Conservation (phyloP, 2,113 vertebrate genomes). For the Axis porcinus region DNA sequence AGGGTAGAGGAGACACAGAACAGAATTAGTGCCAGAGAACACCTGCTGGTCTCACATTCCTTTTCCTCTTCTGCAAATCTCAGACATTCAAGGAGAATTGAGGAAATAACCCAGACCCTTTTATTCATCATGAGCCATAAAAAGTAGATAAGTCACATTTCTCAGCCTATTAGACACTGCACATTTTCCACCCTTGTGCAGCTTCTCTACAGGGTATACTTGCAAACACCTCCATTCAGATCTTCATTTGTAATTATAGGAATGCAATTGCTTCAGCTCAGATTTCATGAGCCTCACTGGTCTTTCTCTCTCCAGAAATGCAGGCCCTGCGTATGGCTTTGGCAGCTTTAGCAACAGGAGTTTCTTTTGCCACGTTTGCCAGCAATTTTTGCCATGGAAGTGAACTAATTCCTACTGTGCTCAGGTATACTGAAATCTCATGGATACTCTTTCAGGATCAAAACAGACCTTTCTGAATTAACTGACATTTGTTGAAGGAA, state of each 20-base stretch:
- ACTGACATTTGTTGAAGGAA: background rate
- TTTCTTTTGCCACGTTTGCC: accelerated
- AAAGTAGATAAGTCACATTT: background rate
- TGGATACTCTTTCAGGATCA: background rate
- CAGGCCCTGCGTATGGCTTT: background rate
- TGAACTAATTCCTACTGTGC: slow-evolving; percentile 25
- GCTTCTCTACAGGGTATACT: background rate
- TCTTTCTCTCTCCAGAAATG: slow-evolving; percentile 42
- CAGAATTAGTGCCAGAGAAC: background rate
- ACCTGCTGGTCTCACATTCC: background rate
- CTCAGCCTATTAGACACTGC: background rate
- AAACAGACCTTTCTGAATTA: background rate
- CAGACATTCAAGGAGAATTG: background rate
- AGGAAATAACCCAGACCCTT: background rate
- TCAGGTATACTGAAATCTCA: slow-evolving; percentile 17
- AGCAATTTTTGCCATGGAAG: background rate
- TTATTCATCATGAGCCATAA: background rate
- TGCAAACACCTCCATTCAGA: background rate
- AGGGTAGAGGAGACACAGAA: background rate
- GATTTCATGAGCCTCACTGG: background rate
- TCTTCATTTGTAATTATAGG: background rate
- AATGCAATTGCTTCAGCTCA: background rate
- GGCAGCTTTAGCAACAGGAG: background rate
- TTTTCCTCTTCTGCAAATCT: background rate
- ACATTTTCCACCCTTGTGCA: background rate